phyloP scores from a whole-genome alignment of 2,113 vertebrate species.

The Cebus imitator region DNA sequence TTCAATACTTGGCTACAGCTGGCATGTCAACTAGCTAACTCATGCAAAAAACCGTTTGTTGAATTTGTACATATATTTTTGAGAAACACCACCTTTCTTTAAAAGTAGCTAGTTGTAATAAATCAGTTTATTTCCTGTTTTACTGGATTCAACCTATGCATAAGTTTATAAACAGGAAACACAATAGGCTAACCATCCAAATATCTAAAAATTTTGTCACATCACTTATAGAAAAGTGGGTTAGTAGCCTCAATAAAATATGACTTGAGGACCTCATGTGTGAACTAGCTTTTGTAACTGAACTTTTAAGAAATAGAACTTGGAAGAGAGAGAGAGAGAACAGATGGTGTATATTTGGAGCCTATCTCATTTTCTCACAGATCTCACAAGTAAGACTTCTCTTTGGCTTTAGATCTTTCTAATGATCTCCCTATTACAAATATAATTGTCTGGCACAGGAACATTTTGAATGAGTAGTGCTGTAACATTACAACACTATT shows the following conservation, averaged over 20 bases:
- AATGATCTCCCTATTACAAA: neutral
- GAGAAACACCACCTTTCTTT: neutral
- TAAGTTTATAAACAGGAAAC: neutral
- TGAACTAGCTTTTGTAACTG: neutral
- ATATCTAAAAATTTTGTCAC: neutral
- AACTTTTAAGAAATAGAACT: constrained; percentile 43
- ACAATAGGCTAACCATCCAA: neutral
- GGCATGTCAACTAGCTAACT: neutral
- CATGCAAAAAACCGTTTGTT: neutral
- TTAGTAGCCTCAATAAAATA: neutral
- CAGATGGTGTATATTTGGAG: constrained; percentile 7
- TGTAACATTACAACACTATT: neutral
- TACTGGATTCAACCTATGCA: neutral
- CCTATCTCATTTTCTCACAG: constrained; percentile 21
- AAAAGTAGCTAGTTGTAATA: neutral
- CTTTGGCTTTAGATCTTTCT: constrained; percentile 14
- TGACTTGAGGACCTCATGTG: neutral
- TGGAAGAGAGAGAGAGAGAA: constrained; percentile 32
- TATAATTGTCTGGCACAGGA: neutral
- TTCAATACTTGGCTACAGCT: neutral
- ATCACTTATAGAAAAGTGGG: neutral
- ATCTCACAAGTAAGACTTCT: neutral
- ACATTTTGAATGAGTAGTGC: neutral
- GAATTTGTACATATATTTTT: neutral
- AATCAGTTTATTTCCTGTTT: neutral